A percentile compares a stretch with the other conserved stretches of the same genome.
Conservation (phyloP, 2,888 invertebrate species). For the Zaprionus obscuricornis region DNA sequence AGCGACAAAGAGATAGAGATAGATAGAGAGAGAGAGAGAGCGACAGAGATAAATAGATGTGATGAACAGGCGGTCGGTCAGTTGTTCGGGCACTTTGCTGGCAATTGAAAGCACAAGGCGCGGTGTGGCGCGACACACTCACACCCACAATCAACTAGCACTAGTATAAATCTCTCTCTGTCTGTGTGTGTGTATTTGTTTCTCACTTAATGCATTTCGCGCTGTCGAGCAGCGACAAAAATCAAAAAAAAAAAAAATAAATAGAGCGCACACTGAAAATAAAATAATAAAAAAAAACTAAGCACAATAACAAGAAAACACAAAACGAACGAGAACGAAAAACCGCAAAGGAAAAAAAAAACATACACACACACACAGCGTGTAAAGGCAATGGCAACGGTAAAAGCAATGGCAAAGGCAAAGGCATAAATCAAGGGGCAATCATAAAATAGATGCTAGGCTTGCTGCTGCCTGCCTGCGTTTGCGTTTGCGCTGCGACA, state of each 20-base stretch:
- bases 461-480: constrained; percentile 4
- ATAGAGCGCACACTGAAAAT: no score
- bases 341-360: no score
- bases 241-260: constrained; percentile 32
- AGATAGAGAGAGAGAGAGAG: background rate
- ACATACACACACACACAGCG: no score
- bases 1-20: background rate
- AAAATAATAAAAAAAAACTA: constrained; percentile 26
- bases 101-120: constrained; percentile 59
- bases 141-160: constrained; percentile 39
- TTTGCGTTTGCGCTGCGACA: no score
- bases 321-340: no score
- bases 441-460: constrained; percentile 50
- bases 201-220: constrained; percentile 59
- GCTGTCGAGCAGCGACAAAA: constrained; percentile 34
- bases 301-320: no score
- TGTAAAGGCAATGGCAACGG: no score
- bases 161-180: constrained; percentile 15
- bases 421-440: constrained; percentile 64
- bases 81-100: background rate
- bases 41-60: background rate
- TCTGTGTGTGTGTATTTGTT: constrained; percentile 18
- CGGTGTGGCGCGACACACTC: constrained; percentile 58
- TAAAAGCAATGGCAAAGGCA: no score
- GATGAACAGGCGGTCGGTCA: background rate